Evolutionary conservation across 2,113 vertebrate species (phyloP).

Genomic region (Prinia subflava): DNA sequence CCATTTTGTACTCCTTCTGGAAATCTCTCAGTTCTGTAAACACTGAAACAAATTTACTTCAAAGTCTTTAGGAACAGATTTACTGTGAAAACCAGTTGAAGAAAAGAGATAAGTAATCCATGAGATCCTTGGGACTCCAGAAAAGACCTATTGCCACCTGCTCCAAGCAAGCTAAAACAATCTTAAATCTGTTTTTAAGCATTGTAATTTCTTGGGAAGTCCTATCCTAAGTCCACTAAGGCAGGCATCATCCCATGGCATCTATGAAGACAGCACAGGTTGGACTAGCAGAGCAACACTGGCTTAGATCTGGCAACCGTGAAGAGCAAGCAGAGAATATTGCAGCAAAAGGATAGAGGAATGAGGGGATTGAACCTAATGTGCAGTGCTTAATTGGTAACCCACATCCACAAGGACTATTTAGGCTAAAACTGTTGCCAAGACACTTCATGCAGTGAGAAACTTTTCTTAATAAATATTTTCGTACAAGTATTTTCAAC

Average conservation of each 20-base stretch:
- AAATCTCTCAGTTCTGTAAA: neutral
- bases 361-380: neutral
- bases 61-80: neutral
- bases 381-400: neutral
- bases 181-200: neutral
- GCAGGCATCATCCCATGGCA: accelerated
- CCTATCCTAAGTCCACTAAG: accelerated
- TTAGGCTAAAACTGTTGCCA: neutral
- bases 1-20: neutral
- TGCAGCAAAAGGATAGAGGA: neutral
- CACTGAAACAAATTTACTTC: neutral
- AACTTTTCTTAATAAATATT: neutral
- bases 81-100: neutral
- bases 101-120: neutral
- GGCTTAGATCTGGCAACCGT: accelerated
- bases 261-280: accelerated
- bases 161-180: neutral
- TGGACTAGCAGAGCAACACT: neutral
- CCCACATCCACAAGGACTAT: neutral
- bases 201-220: neutral
- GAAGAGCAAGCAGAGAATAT: neutral
- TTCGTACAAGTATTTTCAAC: neutral
- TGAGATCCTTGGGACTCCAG: neutral
- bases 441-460: neutral
- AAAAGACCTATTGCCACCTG: neutral